A percentile compares a stretch with the other conserved stretches of the same genome.
Evolutionary conservation across 1,140 invertebrate species (phyloP).

Genomic region (Euwallacea similis): DNA sequence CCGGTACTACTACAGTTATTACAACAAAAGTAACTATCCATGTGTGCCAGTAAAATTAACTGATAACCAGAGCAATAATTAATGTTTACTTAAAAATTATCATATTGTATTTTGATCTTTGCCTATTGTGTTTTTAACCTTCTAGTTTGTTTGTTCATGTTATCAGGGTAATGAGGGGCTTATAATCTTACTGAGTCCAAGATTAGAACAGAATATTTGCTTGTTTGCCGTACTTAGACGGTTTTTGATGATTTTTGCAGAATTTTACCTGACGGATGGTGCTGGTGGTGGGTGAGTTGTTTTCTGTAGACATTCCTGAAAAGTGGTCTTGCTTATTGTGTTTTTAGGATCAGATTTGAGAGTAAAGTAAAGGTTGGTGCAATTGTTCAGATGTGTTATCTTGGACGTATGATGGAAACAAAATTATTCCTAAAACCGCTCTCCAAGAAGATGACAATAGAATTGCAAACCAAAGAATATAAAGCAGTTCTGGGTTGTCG

Average conservation of each 20-base stretch:
- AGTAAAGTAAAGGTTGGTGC: too few species aligned
- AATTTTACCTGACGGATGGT: not conserved
- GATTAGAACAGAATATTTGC: constrained; percentile 30
- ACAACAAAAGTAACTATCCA: constrained; percentile 31
- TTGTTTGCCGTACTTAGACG: constrained; percentile 12
- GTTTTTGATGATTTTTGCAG: constrained; percentile 8
- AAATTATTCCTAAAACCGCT: too few species aligned
- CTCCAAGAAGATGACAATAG: too few species aligned
- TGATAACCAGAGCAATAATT: constrained; percentile 28
- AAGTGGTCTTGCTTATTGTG: too few species aligned
- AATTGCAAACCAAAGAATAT: too few species aligned
- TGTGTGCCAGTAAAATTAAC: constrained; percentile 34
- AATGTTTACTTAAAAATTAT: constrained; percentile 36
- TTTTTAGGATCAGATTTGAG: too few species aligned
- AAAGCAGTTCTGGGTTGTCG: too few species aligned
- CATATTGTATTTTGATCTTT: constrained; percentile 34
- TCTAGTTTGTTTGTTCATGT: constrained; percentile 30
- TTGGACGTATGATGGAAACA: too few species aligned
- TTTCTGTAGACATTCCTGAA: too few species aligned
- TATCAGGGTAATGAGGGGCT: constrained; percentile 30
- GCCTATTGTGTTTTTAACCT: constrained; percentile 34
- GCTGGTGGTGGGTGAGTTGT: not conserved
- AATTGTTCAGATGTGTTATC: too few species aligned
- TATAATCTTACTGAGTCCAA: constrained; percentile 28
- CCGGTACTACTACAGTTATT: constrained; percentile 28